A percentile compares a stretch with the other conserved stretches of the same genome.
These are phyloP conservation scores for Protodeltote pygarga DNA, from an alignment of 2,888 invertebrate species.

Conservation along the genomic window DNA sequence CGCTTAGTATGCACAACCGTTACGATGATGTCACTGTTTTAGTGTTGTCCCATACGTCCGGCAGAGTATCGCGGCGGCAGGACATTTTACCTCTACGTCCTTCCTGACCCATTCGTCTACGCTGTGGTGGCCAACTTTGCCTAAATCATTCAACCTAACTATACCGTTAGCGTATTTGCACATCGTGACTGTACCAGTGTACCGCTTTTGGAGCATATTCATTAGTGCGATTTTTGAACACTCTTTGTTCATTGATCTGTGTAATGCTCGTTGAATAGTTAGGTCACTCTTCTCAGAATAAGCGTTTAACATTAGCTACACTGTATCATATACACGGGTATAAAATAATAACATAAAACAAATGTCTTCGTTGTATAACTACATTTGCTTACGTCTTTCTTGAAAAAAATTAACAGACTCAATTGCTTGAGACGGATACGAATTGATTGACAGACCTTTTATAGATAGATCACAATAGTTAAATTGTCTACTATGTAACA, in stretches of 20 bases:
- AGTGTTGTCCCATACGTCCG: conserved; percentile 64
- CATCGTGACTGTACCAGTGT: conserved; percentile 56
- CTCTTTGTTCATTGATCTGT: conserved; percentile 41
- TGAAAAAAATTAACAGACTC: conserved; percentile 16
- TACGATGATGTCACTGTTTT: conserved; percentile 70
- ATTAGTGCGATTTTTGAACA: conserved; percentile 48
- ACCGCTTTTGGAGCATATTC: conserved; percentile 26
- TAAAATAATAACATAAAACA: conserved; percentile 13
- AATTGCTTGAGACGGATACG: conserved; percentile 20
- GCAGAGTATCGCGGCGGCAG: conserved; percentile 50
- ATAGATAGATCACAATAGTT: conserved; percentile 8
- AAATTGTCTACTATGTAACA: conserved; percentile 32
- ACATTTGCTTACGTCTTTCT: background rate
- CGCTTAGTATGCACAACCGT: conserved; percentile 53
- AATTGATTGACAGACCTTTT: conserved; percentile 11
- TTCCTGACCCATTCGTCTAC: conserved; percentile 55
- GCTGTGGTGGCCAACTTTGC: conserved; percentile 20
- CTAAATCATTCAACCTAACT: conserved; percentile 49
- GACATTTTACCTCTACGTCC: conserved; percentile 47
- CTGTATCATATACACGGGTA: conserved; percentile 11
- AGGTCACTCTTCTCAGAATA: conserved; percentile 39
- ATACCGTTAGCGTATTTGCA: conserved; percentile 74
- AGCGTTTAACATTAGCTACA: conserved; percentile 12
- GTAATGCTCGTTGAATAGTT: conserved; percentile 42
- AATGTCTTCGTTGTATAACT: background rate